These are phyloP conservation scores for Hedychridium roseum DNA, from an alignment of 2,888 invertebrate species.

Conservation along the genomic window DNA sequence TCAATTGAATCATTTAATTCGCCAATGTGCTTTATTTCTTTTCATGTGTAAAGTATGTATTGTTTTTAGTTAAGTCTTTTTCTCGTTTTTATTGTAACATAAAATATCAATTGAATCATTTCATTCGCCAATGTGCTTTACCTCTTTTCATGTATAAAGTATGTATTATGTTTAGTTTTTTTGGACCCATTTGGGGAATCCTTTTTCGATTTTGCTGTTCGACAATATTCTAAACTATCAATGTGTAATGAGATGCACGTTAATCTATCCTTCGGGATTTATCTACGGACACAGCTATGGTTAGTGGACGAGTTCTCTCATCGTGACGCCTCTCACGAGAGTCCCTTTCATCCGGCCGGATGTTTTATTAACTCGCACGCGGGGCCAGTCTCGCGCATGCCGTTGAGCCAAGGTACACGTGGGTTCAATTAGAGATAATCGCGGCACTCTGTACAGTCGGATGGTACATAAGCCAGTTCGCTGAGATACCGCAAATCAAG, in stretches of 20 bases:
- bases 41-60: too few relatives aligned
- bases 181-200: too few relatives aligned
- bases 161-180: too few relatives aligned
- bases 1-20: too few relatives aligned
- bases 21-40: too few relatives aligned
- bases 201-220: too few relatives aligned
- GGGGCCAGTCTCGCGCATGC: background rate
- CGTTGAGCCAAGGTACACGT: background rate
- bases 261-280: background rate
- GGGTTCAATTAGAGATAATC: background rate
- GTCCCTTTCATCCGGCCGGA: background rate
- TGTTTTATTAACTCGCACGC: conserved; percentile 3
- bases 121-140: too few relatives aligned
- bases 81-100: too few relatives aligned
- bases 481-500: background rate
- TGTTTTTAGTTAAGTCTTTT: too few relatives aligned
- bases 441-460: background rate
- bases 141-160: too few relatives aligned
- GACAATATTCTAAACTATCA: background rate
- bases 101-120: too few relatives aligned
- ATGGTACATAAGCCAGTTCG: background rate
- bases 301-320: background rate
- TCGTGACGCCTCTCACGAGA: background rate
- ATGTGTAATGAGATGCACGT: background rate
- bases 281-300: background rate